Conservation (phyloP, 1,140 invertebrate genomes). For the Drosophila azteca region DNA sequence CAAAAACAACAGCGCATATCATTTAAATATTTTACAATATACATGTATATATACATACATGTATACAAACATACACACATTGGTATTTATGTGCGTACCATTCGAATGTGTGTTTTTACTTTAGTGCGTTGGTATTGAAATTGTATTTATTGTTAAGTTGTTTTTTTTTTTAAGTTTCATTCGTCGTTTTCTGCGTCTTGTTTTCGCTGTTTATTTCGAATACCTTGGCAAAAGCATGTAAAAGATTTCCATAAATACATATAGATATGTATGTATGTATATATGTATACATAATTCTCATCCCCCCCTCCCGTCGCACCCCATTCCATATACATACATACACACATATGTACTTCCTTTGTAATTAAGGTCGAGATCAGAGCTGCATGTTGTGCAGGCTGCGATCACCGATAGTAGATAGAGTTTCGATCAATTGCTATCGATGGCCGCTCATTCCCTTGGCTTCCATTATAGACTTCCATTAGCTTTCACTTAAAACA, state of each 20-base stretch:
- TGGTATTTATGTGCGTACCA: neutral
- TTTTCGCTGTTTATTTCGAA: constrained; percentile 11
- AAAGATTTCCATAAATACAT: constrained; percentile 9
- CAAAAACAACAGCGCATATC: constrained; percentile 60
- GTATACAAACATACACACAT: neutral
- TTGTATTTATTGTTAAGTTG: constrained; percentile 54
- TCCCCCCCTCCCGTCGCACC: neutral
- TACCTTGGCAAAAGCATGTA: constrained; percentile 12
- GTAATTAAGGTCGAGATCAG: constrained; percentile 18
- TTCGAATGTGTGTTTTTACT: constrained; percentile 46
- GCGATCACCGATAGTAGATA: no score
- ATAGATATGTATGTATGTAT: constrained; percentile 1
- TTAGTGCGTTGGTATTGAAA: constrained; percentile 66
- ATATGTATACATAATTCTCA: constrained; percentile 10
- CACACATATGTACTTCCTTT: neutral
- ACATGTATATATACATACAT: constrained; percentile 5
- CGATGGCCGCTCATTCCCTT: no score
- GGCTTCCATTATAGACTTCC: no score
- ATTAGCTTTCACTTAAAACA: neutral
- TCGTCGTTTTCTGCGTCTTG: constrained; percentile 8
- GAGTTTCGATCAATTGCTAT: no score
- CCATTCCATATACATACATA: no score
- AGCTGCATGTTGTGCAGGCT: no score
- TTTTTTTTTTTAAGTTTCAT: constrained; percentile 33
- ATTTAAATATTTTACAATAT: constrained; percentile 76